Base-by-base conservation (phyloP, 2,797 vertebrate genomes). In the Melanotaenia pygmaea region DNA sequence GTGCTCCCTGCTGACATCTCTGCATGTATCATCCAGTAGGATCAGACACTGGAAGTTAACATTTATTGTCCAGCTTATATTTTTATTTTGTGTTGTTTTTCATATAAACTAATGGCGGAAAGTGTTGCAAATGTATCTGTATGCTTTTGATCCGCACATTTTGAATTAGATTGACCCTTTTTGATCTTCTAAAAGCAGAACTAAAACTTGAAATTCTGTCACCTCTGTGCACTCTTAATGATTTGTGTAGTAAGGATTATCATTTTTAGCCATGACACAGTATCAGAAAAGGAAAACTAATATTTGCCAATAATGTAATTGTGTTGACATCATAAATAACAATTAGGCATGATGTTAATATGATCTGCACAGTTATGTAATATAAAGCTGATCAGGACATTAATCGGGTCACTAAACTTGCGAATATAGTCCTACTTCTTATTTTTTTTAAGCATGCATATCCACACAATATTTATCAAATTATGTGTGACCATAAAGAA, bases 1-100 rank as follows among this genome's bases (percentile, higher is more conserved):
- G 59, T 5, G 45, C 65, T 80, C 64, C 59, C 70, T 60, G 59
- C 70, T 80, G 72, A 79, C 83, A 74, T 64, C 67, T 47, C 61
- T 13, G 16, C 38, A 59, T 74, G 75, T 54, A 26, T 69, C 35
- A 60, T 63, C 38, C 20, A 58, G 53, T 62, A 43, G 53, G 22
- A 53, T 53, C 64, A 74, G 61, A 64, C 59, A 32, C 28, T 43
- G 37, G 58, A 81, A 68, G 24, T 57, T 26, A n/a, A 67, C 60
- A 59, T 73, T 22, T 34, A 74, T 59, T 59, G 13, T 35, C 22
- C 32, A 9, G 30, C n/a, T 60, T 45, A 58, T 64, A 71, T n/a
- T 43, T 69, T 40, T 54, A 13, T 79, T 69, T 54, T 56, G 47
- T 65, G 4, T 56, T 69, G 60, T 68, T 72, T 74, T 38, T 43